Conservation (phyloP, 35 echinoderm and acorn worm genomes). For the Patiria miniata region DNA sequence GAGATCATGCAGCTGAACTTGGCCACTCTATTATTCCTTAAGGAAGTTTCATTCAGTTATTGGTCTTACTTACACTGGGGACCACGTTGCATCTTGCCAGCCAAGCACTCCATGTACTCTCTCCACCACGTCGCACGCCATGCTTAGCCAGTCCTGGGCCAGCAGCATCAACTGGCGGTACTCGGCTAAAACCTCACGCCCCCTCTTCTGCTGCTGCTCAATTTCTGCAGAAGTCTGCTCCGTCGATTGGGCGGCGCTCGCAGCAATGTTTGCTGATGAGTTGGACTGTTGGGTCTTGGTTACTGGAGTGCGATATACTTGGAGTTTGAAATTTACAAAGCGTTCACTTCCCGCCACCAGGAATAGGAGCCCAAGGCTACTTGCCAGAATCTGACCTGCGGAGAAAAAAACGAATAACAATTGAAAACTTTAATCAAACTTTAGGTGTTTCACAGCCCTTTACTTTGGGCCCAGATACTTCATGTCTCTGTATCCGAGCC, state of each 20-base stretch:
- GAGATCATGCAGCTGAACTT: no score
- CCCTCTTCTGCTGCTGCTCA: constrained; percentile 40
- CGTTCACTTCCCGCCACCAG: not conserved
- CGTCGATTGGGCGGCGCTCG: not conserved
- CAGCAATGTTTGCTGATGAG: constrained; percentile 8
- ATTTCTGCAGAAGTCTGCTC: not conserved
- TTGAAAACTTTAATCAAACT: no score
- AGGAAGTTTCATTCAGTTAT: no score
- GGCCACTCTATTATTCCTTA: no score
- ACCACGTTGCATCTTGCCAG: constrained; percentile 10
- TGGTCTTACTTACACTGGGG: constrained; percentile 22
- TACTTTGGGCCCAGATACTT: no score
- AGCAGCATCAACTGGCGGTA: constrained; percentile 50
- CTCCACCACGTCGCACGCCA: not conserved
- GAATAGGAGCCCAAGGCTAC: constrained; percentile 17
- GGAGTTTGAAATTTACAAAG: constrained; percentile 15
- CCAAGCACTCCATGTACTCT: constrained; percentile 23
- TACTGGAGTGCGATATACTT: constrained; percentile 2
- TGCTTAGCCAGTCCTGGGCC: not conserved
- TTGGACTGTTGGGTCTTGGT: not conserved
- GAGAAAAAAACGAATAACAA: not conserved
- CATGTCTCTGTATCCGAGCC: no score
- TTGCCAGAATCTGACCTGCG: constrained; percentile 36
- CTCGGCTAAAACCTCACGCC: constrained; percentile 25
- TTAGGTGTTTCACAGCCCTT: no score